Base-by-base conservation (phyloP, 2,113 vertebrate species). In the Sinocyclocheilus grahami region DNA sequence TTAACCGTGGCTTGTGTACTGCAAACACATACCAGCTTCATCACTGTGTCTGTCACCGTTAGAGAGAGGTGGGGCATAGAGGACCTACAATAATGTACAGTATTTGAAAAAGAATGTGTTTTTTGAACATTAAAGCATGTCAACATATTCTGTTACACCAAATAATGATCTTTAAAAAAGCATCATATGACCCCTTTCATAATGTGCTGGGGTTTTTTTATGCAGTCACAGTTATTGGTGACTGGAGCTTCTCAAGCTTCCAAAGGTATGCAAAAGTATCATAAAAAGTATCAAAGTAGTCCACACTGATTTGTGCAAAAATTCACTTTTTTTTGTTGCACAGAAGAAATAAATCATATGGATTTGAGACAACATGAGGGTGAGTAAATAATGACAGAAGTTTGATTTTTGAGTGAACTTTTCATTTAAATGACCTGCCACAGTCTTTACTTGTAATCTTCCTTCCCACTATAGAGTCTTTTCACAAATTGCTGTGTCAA, bases 401-500 rank as follows among this genome's bases (percentile, higher is more conserved):
- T 75, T 74, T 42, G 4, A 46, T 14, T 72, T 72, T 37, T 72
- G 18, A 72, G 33, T 22, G 11, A 75, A 75, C 72, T 46, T 75
- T 75, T 75, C 42, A 1, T 75, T 75, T 75, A 48, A 65, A 81
- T 24, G 24, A 65, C 48, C 79, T 18, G 39, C 55, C 58, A 82
- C 24, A 53, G 27, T 71, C 27, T 33, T 30, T 53, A 82, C 80
- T 71, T 6, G 5, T 27, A 83, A 71, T 83, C 81, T 83, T 83
- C 39, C 58, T 16, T 30, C 22, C n/a, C 13, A 5, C n/a, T 81
- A 46, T 81, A 39, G 53, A n/a, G 58, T 78, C 30, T 60, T 78
- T 81, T 46, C 55, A 67, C 46, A 71, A 83, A 71, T 83, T 83
- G 46, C 63, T 53, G 46, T 81, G 79, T 67, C 79, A 67, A 22